Conservation (phyloP, 2,113 vertebrate genomes). For the Anguilla japonica region DNA sequence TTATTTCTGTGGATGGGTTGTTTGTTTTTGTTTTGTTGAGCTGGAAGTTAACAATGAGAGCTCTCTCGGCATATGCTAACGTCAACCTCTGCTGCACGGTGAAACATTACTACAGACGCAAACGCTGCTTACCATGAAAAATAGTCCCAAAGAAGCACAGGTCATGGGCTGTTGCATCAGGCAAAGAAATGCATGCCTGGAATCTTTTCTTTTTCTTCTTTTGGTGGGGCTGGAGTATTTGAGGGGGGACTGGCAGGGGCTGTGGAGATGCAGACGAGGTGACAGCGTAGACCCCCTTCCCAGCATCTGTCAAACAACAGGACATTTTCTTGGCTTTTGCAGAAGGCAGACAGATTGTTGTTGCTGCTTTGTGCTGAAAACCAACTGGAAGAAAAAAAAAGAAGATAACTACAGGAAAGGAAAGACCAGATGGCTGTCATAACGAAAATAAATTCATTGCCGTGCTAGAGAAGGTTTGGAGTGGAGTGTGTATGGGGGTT, state of each 20-base stretch:
- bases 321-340: slow-evolving; percentile 68
- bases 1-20: not conserved
- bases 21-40: not conserved
- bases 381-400: slow-evolving; percentile 43
- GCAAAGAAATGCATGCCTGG: not conserved
- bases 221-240: too few relatives aligned
- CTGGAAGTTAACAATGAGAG: not conserved
- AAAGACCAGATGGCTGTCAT: slow-evolving; percentile 68
- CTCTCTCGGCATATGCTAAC: slow-evolving; percentile 1
- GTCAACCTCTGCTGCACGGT: slow-evolving; percentile 1
- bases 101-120: not conserved
- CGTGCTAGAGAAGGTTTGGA: slow-evolving; percentile 42
- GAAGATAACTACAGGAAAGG: slow-evolving; percentile 64
- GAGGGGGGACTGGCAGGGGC: not conserved
- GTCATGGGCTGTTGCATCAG: not conserved
- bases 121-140: not conserved
- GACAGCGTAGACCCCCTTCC: not conserved
- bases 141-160: not conserved
- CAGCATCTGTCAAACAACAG: slow-evolving; percentile 38
- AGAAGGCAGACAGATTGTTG: slow-evolving; percentile 71
- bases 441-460: slow-evolving; percentile 63
- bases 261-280: not conserved
- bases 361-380: slow-evolving; percentile 72
- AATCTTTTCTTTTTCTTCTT: not conserved
- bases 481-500: slow-evolving; percentile 49